Base-by-base conservation (phyloP, 2,113 vertebrate species). In the Poeciliopsis occidentalis region DNA sequence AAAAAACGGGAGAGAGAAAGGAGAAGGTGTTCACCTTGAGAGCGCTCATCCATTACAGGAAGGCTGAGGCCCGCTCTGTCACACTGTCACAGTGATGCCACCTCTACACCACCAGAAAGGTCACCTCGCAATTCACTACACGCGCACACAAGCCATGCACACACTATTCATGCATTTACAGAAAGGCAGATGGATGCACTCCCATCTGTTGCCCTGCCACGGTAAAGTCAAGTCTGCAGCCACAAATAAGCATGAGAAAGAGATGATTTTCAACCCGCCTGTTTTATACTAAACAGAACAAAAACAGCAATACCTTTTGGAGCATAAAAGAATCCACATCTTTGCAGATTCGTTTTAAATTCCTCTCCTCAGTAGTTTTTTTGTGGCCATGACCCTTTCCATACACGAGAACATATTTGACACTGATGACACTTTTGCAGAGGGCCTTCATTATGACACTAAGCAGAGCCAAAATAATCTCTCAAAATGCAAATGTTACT, bases 21-120 rank as follows among this genome's bases (percentile, higher is more conserved):
- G 83, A 79, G 82, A 85, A 81, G 86, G 88, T 89, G 87, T 92
- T 94, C 91, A 94, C 94, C 94, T 94, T 95, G 94, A 94, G 90
- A 88, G 90, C 88, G 92, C 90, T 93, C 94, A 95, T 95, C 94
- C 91, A 94, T 95, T 94, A 94, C 92, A 89, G 87, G 71, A 80
- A 89, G 87, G 85, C 88, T 91, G 85, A 92, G 90, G 90, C 90
- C 90, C 85, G 88, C 92, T 93, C 93, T 93, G 94, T 94, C 94
- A 94, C 92, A 91, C 94, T 94, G 93, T 94, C 94, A 94, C 89
- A 86, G 63, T 87, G 89, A 92, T 86, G 92, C 86, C 90, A 91
- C 93, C 93, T 92, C 89, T 90, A 88, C 89, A 87, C 83, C 83
- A 76, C 81, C 88, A 76, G 70, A 95, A 95, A 94, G 94, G 94